These are phyloP conservation scores for Macroteleia sp. DNA, from an alignment of 2,888 invertebrate genomes.

Conservation along the genomic window DNA sequence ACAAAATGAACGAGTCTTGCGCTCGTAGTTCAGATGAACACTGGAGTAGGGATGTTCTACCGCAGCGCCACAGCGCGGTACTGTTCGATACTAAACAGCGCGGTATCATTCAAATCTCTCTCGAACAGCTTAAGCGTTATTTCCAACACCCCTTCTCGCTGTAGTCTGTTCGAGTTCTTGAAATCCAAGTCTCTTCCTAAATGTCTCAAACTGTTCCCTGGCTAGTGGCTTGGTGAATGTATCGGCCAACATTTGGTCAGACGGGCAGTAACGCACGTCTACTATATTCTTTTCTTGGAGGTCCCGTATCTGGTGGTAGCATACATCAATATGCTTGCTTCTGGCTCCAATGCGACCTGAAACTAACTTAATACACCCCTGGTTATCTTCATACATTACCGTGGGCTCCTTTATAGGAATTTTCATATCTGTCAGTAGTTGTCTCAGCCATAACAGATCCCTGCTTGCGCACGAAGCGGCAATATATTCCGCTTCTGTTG, in stretches of 20 bases:
- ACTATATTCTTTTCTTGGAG: conserved; percentile 13
- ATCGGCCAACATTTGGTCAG: conserved; percentile 30
- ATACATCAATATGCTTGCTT: conserved; percentile 38
- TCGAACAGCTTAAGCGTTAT: neutral
- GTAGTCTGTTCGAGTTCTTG: neutral
- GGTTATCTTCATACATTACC: conserved; percentile 9
- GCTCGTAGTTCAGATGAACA: too few relatives aligned
- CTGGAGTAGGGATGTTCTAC: too few relatives aligned
- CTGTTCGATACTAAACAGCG: too few relatives aligned
- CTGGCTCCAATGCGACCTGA: conserved; percentile 6
- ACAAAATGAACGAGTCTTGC: too few relatives aligned
- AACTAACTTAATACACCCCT: conserved; percentile 22
- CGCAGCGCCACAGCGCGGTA: too few relatives aligned
- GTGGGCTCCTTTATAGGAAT: neutral
- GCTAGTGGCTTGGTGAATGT: conserved; percentile 25
- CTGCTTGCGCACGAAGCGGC: conserved; percentile 12
- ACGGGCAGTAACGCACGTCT: conserved; percentile 16
- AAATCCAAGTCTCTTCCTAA: too few relatives aligned
- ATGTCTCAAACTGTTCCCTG: too few relatives aligned
- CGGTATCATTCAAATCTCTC: neutral
- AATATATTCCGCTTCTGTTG: conserved; percentile 33
- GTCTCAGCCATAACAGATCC: conserved; percentile 14
- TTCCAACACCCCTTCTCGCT: conserved; percentile 33
- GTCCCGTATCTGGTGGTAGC: conserved; percentile 16
- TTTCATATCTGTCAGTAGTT: conserved; percentile 5